A percentile compares a stretch with the other conserved stretches of the same genome.
Conservation (phyloP, 2,888 invertebrate genomes). For the Lepidonotus clava region DNA sequence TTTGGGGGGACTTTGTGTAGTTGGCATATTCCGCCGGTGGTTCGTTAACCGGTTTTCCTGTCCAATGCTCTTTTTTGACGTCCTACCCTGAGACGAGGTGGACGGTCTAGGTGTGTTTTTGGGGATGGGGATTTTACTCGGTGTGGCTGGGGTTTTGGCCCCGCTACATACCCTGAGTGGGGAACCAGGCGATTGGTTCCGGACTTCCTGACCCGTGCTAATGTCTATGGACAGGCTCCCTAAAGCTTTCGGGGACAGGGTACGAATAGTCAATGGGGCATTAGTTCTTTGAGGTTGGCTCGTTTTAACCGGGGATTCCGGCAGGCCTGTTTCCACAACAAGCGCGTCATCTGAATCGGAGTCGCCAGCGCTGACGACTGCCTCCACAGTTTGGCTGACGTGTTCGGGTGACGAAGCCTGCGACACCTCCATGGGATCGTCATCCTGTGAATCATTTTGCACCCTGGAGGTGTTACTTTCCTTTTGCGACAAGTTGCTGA, state of each 20-base stretch:
- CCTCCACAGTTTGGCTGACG: no score
- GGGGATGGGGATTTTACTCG: no score
- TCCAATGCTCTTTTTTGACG: no score
- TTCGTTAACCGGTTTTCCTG: conserved; percentile 8
- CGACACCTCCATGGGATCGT: no score
- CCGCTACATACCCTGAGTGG: no score
- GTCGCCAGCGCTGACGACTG: not conserved
- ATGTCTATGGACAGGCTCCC: not conserved
- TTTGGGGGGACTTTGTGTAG: no score
- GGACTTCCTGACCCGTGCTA: not conserved
- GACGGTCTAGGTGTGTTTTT: no score
- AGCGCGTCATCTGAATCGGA: conserved; percentile 27
- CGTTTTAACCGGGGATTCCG: not conserved
- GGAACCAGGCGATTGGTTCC: no score
- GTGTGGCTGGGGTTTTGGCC: not conserved
- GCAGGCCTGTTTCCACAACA: not conserved
- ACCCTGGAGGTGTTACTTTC: no score
- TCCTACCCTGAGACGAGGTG: no score
- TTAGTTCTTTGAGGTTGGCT: not conserved
- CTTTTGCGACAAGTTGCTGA: no score
- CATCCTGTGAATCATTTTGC: no score
- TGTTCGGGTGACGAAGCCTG: not conserved
- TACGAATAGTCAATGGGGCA: not conserved
- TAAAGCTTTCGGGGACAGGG: not conserved
- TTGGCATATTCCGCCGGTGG: not conserved